Base-by-base conservation (phyloP, 2,797 vertebrate genomes). In the Acomys russatus region DNA sequence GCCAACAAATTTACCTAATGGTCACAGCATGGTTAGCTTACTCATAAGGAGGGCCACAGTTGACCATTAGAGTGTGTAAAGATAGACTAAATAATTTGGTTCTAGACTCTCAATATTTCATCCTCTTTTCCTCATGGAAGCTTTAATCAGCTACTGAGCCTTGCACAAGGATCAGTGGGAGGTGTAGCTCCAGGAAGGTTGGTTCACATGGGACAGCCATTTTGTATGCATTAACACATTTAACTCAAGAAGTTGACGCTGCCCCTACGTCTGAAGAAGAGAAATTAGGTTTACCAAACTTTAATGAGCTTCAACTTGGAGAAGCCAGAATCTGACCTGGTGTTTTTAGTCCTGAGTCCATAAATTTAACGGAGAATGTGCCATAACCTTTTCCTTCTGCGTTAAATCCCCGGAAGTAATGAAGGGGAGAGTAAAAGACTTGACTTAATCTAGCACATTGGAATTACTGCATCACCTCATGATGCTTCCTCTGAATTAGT, bases 401-500 rank as follows among this genome's bases (percentile, higher is more conserved):
- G 3, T 44, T 82, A 92, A 87, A 66, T 44, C 61, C 18, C 38
- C 25, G 25, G 23, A 91, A 91, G 33, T 23, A 51, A 94, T 80
- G 71, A 30, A 79, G 11, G 9, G 6, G 12, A 82, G 6, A 88
- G 9, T 66, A 63, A 90, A 87, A 96, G 20, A 54, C 35, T 92
- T 94, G 61, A 85, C 56, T 33, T 77, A 93, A 73, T 23, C 77
- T 6, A 59, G 84, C 66, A 80, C 94, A 88, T 70, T 73, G 18
- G 93, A 78, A 9, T 79, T 77, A 77, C 82, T 59, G 3, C 82
- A 38, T 73, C 91, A 78, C 12, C 23, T 68, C 4, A 25, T 25
- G 30, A 78, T 66, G 51, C n/a, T 61, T 76, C 70, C 68, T 96
- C 51, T 86, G 64, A 89, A 79, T 92, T 82, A 15, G 76, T 92